A percentile compares a stretch with the other conserved stretches of the same genome.
Conservation (phyloP, 2,797 vertebrate species). For the Epinephelus coioides region DNA sequence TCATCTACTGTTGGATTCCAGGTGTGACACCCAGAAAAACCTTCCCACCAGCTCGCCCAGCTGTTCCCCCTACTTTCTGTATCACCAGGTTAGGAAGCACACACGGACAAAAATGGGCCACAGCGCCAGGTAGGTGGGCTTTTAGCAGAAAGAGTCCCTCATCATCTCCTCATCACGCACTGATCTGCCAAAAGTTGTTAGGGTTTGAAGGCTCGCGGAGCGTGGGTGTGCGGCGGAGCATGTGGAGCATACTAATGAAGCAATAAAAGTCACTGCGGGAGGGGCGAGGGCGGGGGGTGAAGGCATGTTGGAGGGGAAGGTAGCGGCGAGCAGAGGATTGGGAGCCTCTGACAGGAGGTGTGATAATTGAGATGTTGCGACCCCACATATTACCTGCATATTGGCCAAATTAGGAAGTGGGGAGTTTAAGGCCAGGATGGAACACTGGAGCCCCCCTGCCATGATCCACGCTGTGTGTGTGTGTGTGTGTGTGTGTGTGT, state of each 20-base stretch:
- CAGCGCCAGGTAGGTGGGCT: slow-evolving; percentile 68
- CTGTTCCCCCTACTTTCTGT: slow-evolving; percentile 41
- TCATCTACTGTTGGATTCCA: slow-evolving; percentile 7
- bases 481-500: slow-evolving; percentile 41
- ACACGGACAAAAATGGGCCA: slow-evolving; percentile 54
- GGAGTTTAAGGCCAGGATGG: slow-evolving; percentile 63
- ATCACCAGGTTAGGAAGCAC: slow-evolving; percentile 29
- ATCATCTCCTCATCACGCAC: slow-evolving; percentile 73
- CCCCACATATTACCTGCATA: slow-evolving; percentile 86
- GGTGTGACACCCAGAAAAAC: slow-evolving; percentile 26
- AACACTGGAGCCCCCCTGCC: slow-evolving; percentile 34
- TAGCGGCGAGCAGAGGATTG: slow-evolving; percentile 58
- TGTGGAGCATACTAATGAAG: slow-evolving; percentile 96
- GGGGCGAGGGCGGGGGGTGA: slow-evolving; percentile 70
- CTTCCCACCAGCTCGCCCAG: slow-evolving; percentile 19
- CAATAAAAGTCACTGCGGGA: slow-evolving; percentile 95
- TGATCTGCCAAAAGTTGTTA: slow-evolving; percentile 83
- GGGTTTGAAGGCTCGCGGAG: slow-evolving; percentile 73
- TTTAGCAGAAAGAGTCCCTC: slow-evolving; percentile 70
- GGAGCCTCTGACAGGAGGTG: slow-evolving; percentile 84
- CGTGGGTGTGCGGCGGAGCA: slow-evolving; percentile 86
- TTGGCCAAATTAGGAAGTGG: slow-evolving; percentile 68
- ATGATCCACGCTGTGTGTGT: slow-evolving; percentile 28
- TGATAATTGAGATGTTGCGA: slow-evolving; percentile 89
- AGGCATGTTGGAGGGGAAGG: slow-evolving; percentile 59